Conservation (phyloP, 64 coral and sea anemone species). For the Montipora efflorescens region DNA sequence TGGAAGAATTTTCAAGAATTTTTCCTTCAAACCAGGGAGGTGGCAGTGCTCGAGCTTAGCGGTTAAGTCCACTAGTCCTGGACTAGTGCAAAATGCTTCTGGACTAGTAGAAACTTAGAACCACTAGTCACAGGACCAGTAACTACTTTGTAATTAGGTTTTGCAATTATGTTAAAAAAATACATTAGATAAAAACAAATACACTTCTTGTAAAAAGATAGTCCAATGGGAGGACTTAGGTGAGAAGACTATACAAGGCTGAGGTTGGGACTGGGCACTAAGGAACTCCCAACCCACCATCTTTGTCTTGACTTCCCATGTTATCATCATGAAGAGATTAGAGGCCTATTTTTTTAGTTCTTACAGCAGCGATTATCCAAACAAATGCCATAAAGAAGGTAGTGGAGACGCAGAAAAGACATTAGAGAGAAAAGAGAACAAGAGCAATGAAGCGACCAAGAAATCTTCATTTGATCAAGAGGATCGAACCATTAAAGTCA, state of each 20-base stretch:
- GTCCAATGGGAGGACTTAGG: background rate
- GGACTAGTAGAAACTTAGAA: constrained; percentile 44
- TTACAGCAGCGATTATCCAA: constrained; percentile 47
- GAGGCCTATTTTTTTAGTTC: constrained; percentile 44
- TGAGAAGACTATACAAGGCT: constrained; percentile 50
- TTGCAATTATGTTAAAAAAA: constrained; percentile 6
- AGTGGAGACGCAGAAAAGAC: constrained; percentile 12
- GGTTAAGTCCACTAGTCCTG: too few species aligned
- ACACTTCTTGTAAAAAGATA: constrained; percentile 24
- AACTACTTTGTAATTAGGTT: constrained; percentile 13
- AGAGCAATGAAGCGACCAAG: constrained; percentile 20
- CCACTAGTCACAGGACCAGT: constrained; percentile 55
- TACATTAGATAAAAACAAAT: background rate
- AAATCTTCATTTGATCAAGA: constrained; percentile 17
- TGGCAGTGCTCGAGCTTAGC: too few species aligned
- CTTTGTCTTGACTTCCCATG: constrained; percentile 37
- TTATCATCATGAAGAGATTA: constrained; percentile 53
- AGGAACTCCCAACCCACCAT: constrained; percentile 45
- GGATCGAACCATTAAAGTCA: constrained; percentile 6
- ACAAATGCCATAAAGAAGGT: constrained; percentile 40
- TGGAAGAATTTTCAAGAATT: too few species aligned
- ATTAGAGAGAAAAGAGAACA: constrained; percentile 22
- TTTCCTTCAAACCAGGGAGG: too few species aligned
- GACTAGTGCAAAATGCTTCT: background rate
- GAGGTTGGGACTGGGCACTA: constrained; percentile 42